Evolutionary conservation across 1,140 invertebrate genomes (phyloP), one percentile per base, ranked within the genome.

Genomic region (Drosophila tani): DNA sequence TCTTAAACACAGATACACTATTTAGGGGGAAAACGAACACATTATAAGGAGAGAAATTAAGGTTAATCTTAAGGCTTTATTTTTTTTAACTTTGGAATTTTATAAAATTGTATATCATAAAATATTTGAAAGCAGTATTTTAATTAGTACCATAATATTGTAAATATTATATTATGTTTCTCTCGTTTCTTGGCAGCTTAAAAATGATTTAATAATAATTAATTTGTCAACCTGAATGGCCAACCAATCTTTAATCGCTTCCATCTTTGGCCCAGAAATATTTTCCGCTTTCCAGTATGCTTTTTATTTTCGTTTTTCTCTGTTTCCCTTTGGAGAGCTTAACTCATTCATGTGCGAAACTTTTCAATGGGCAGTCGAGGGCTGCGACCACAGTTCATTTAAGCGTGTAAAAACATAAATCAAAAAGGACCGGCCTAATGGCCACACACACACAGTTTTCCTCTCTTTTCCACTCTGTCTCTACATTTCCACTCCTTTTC

Each of bases 391-490:
- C 67, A 90, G 85, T 90, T 90, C 79, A 90, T 90, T 90, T 85
- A 76, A 90, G 85, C 85, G 86, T 90, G 81, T 79, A 90, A 90
- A 90, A 90, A 90, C 85, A 90, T 90, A 90, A 90, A 90, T 90
- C 85, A 90, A 90, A 88, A 85, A 81, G 70, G 60, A 75, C 63
- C 70, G 81, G 85, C 81, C 84, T 88, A 88, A 87, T 87, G 69
- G 67, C 76, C 85, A 60, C 49, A 66, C 75, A 75, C 64, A 57
- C 47, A 66, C 49, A 69, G 17, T 40, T 29, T 40, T 43, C 57
- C 32, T 38, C 21, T 19, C 12, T 24, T 50, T 35, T 17, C 5
- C 56, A 19, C 49, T 40, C 21, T 45, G 24, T 51, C 27, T 35
- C 17, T 35, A 40, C 32, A 46, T 41, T 41, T 63, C 53, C 47